Evolutionary conservation across 2,113 vertebrate species (phyloP).

Genomic region (Austrofundulus limnaeus): DNA sequence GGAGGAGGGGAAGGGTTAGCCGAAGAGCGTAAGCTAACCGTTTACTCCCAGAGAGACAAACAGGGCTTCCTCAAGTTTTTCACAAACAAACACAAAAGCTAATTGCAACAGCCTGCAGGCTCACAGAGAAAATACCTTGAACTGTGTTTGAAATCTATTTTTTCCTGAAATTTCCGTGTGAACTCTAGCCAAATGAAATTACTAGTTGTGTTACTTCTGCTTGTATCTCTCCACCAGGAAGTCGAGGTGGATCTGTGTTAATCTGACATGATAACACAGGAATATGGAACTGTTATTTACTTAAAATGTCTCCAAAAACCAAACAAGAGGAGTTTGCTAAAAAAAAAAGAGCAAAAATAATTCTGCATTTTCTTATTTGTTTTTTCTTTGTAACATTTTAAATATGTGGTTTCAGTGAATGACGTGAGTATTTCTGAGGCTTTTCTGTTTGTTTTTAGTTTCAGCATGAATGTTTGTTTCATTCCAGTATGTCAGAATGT

Average conservation of each 20-base stretch:
- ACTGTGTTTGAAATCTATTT: not conserved
- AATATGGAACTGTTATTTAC: too few relatives aligned
- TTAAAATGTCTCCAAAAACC: too few relatives aligned
- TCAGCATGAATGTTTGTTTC: not conserved
- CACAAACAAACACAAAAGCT: not conserved
- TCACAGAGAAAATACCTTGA: not conserved
- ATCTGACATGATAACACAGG: not conserved
- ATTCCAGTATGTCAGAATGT: not conserved
- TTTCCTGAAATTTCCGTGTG: too few relatives aligned
- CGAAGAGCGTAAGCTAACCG: not conserved
- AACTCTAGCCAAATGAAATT: not conserved
- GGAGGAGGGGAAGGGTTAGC: not conserved
- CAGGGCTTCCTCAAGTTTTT: not conserved
- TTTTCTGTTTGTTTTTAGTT: not conserved
- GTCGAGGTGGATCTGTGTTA: too few relatives aligned
- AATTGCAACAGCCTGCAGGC: not conserved
- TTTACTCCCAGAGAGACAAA: not conserved
- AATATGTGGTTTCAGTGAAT: not conserved
- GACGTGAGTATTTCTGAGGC: constrained; percentile 5
- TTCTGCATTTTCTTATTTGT: too few relatives aligned
- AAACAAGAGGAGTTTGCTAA: too few relatives aligned
- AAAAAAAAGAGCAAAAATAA: too few relatives aligned
- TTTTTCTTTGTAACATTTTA: not conserved
- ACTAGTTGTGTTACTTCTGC: not conserved
- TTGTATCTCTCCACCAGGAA: not conserved